Percentiles rank a stretch among this genome's conserved stretches.
These are phyloP conservation scores for Serrognathus titanus DNA, from an alignment of 2,888 invertebrate species.

Conservation along the genomic window DNA sequence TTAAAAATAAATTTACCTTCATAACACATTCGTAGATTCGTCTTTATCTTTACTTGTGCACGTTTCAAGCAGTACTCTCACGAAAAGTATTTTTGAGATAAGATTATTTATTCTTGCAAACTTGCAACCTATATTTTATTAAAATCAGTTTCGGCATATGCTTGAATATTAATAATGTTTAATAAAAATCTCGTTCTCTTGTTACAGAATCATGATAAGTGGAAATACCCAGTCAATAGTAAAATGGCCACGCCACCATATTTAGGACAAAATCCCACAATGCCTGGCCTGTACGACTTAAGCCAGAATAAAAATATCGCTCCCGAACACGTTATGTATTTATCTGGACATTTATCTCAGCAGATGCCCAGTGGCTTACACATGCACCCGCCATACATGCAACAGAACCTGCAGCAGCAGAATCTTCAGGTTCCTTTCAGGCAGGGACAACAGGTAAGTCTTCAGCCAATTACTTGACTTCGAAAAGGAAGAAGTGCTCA, in stretches of 20 bases:
- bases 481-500: too few relatives aligned
- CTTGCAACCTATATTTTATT: too few relatives aligned
- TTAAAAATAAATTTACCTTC: too few relatives aligned
- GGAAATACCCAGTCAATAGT: conserved; percentile 70
- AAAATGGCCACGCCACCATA: conserved; percentile 53
- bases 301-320: conserved; percentile 54
- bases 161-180: not conserved
- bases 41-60: too few relatives aligned
- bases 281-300: conserved; percentile 55
- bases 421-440: conserved; percentile 26
- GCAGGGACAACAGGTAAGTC: conserved; percentile 12
- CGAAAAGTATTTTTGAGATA: too few relatives aligned
- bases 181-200: not conserved
- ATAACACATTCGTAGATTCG: too few relatives aligned
- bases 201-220: conserved; percentile 80
- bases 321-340: conserved; percentile 50
- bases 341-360: conserved; percentile 57
- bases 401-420: conserved; percentile 44
- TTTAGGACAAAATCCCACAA: conserved; percentile 54
- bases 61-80: too few relatives aligned
- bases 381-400: conserved; percentile 46
- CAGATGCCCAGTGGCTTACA: conserved; percentile 54
- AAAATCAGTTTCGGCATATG: too few relatives aligned
- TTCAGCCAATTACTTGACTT: not conserved
- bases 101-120: too few relatives aligned